Evolutionary conservation across 2,113 vertebrate genomes (phyloP), one percentile per base, ranked within the genome.

Genomic region (Notothenia rossii): DNA sequence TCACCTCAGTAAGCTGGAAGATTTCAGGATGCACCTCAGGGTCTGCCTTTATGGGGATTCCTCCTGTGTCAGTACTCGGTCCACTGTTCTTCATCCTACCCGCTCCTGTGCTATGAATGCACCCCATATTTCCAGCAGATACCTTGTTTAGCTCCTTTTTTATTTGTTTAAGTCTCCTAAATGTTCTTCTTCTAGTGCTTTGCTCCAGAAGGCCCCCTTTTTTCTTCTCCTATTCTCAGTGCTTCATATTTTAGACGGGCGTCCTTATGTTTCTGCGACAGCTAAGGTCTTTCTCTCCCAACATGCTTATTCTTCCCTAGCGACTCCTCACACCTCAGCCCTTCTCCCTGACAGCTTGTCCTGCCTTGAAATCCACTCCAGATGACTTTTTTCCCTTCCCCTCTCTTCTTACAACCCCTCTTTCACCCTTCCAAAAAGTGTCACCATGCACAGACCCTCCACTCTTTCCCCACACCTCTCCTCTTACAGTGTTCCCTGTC

Each of bases 91-190:
- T 87, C 48, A 77, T 75, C 68, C 63, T 18, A 20, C 81, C 54
- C 5, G 51, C n/a, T 33, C 77, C 46, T 0, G 56, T 80, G 77
- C 92, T 94, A 67, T 92, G 91, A 82, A 93, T 48, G 75, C 94
- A 94, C 29, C 94, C 94, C 94, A 95, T 95, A n/a, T 53, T 89
- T 85, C 68, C 83, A 55, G 73, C 51, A 14, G 40, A 62, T 60
- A 7, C 68, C 40, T 73, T n/a, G n/a, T 22, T 17, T 48, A 5
- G 61, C 40, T 68, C 1, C 18, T 49, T 1, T 1, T 55, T n/a
- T 4, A 29, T 29, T 29, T 29, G 0, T 56, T 55, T 7, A 66
- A 17, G 62, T 61, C 72, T 18, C 36, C 45, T 66, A 53, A 13
- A 11, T 36, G 64, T 53, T 65, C 22, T 68, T 43, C 18, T 48